A percentile compares a stretch with the other conserved stretches of the same genome.
phyloP scores from a whole-genome alignment of 2,888 invertebrate genomes.

The Apocheima hispidaria region DNA sequence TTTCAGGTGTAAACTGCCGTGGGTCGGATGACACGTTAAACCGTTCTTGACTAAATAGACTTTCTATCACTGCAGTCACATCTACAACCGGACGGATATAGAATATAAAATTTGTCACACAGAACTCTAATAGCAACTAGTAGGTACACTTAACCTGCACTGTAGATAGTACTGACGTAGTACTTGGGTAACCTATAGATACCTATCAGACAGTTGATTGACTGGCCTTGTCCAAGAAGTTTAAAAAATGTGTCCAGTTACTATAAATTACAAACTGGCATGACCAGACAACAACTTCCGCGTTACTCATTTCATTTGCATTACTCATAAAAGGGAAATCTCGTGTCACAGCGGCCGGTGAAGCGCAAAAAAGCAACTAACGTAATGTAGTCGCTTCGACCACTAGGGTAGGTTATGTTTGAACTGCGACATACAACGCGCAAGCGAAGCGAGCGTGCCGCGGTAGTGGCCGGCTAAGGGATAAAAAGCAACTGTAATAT shows the following conservation, averaged over 20 bases:
- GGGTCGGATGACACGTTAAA: no score
- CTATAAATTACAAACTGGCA: slow-evolving; percentile 30
- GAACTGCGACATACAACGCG: no score
- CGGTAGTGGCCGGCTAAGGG: no score
- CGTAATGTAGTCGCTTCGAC: no score
- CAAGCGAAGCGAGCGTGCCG: no score
- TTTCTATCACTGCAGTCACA: not conserved
- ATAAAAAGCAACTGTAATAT: no score
- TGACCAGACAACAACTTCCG: slow-evolving; percentile 52
- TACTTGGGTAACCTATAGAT: not conserved
- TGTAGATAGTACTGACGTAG: not conserved
- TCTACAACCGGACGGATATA: slow-evolving; percentile 4
- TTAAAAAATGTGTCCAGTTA: slow-evolving; percentile 6
- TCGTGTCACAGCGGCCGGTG: slow-evolving; percentile 21
- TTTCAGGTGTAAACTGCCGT: no score
- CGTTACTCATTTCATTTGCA: slow-evolving; percentile 41
- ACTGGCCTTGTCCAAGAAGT: slow-evolving; percentile 19
- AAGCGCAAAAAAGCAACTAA: no score
- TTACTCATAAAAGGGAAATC: slow-evolving; percentile 52
- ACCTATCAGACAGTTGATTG: not conserved
- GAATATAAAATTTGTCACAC: slow-evolving; percentile 7
- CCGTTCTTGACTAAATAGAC: no score
- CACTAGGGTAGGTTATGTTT: no score
- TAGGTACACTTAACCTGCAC: not conserved
- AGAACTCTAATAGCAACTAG: not conserved